Conservation (phyloP, 2,888 invertebrate genomes). For the Cheilosia grossa region DNA sequence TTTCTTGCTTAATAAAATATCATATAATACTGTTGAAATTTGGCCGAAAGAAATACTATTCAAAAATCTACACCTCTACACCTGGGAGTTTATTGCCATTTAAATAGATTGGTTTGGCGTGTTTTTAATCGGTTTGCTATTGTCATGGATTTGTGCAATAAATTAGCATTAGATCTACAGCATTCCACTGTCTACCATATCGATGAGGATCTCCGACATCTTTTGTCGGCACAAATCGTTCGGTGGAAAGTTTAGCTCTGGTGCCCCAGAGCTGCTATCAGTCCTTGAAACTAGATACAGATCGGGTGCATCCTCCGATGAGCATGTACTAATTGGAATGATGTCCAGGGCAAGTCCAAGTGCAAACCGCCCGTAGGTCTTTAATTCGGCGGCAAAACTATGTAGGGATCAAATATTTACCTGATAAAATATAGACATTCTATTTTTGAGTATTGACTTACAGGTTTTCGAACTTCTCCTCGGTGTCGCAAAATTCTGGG, state of each 20-base stretch:
- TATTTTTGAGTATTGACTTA: conserved; percentile 80
- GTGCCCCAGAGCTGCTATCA: conserved; percentile 80
- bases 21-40: conserved; percentile 47
- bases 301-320: conserved; percentile 89
- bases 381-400: conserved; percentile 87
- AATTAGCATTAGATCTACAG: conserved; percentile 81
- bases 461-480: conserved; percentile 85
- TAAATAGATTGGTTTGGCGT: not conserved
- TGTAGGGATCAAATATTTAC: conserved; percentile 44
- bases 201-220: conserved; percentile 88
- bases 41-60: conserved; percentile 8
- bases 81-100: conserved; percentile 1
- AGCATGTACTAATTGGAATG: conserved; percentile 88
- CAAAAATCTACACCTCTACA: not conserved
- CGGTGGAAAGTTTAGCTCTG: conserved; percentile 83
- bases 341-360: conserved; percentile 89
- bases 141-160: conserved; percentile 46
- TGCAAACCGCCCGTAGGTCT: conserved; percentile 87
- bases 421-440: not conserved
- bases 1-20: conserved; percentile 2
- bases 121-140: conserved; percentile 17
- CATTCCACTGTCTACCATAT: conserved; percentile 86
- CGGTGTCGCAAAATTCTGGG: conserved; percentile 81
- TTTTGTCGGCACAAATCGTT: conserved; percentile 87
- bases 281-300: conserved; percentile 84